phyloP scores from a whole-genome alignment of 2,888 invertebrate genomes.

The Ophioninae sp. region DNA sequence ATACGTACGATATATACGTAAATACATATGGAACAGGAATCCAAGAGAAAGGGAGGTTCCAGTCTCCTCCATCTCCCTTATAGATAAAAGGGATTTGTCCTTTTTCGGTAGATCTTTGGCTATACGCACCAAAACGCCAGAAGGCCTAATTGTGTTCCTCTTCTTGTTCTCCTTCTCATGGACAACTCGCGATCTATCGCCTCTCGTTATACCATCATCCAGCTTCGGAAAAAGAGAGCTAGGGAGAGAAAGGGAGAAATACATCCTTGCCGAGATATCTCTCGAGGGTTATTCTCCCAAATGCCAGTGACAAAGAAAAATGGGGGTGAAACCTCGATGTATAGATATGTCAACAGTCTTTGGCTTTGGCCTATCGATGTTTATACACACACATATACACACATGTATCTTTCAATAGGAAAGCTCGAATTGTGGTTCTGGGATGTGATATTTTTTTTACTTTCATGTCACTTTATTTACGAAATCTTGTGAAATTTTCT shows the following conservation, averaged over 20 bases:
- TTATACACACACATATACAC: background rate
- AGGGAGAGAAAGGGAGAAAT: constrained; percentile 8
- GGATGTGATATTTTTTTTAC: background rate
- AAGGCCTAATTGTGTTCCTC: constrained; percentile 77
- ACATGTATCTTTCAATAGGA: constrained; percentile 8
- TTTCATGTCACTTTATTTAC: background rate
- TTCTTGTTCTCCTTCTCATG: constrained; percentile 57
- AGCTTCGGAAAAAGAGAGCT: constrained; percentile 22
- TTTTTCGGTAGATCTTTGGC: constrained; percentile 66
- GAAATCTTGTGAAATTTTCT: background rate
- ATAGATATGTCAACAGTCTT: constrained; percentile 45
- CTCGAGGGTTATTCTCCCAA: constrained; percentile 46
- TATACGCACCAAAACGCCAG: constrained; percentile 63
- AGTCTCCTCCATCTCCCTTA: constrained; percentile 70
- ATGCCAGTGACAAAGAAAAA: constrained; percentile 34
- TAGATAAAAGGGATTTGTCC: constrained; percentile 79
- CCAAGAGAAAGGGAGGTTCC: constrained; percentile 67
- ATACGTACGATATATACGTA: constrained; percentile 14
- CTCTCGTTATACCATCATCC: constrained; percentile 58
- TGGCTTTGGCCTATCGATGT: constrained; percentile 33
- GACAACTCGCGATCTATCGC: constrained; percentile 75
- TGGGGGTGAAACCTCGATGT: constrained; percentile 23
- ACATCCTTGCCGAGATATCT: constrained; percentile 54
- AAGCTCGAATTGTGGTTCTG: constrained; percentile 9
- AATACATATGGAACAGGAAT: constrained; percentile 45